Conservation (phyloP, 2,113 vertebrate genomes). For the Marmota monax region DNA sequence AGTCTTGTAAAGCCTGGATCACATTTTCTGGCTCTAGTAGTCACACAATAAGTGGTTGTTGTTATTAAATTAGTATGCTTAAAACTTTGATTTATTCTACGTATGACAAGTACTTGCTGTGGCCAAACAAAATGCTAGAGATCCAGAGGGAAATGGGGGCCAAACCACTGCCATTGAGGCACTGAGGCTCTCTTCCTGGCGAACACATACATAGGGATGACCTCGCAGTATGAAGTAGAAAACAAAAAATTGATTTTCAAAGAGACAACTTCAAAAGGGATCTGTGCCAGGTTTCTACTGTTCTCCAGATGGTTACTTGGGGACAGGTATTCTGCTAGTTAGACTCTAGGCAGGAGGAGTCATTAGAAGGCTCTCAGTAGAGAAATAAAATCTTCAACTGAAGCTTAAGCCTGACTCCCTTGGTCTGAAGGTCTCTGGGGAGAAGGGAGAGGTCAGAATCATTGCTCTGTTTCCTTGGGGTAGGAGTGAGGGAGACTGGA, state of each 20-base stretch:
- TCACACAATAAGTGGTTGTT: neutral
- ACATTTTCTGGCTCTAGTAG: neutral
- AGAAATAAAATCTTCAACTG: neutral
- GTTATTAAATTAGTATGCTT: neutral
- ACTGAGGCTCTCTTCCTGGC: neutral
- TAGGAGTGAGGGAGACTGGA: neutral
- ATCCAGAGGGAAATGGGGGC: neutral
- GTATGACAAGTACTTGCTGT: neutral
- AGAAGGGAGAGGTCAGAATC: neutral
- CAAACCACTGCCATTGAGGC: neutral
- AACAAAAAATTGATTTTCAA: slow-evolving; percentile 31
- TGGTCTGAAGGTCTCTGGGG: neutral
- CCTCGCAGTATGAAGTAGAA: neutral
- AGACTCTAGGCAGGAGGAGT: neutral
- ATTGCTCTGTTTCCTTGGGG: neutral
- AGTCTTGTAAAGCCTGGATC: neutral
- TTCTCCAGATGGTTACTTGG: neutral
- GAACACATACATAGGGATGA: neutral
- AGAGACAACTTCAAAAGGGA: neutral
- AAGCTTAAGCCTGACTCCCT: neutral
- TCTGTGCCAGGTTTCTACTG: neutral
- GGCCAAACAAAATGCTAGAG: neutral
- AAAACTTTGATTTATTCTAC: neutral
- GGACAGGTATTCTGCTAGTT: neutral
- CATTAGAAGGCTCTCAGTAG: neutral